Evolutionary conservation across 2,797 vertebrate genomes (phyloP).

Genomic region (Nothura maculosa): DNA sequence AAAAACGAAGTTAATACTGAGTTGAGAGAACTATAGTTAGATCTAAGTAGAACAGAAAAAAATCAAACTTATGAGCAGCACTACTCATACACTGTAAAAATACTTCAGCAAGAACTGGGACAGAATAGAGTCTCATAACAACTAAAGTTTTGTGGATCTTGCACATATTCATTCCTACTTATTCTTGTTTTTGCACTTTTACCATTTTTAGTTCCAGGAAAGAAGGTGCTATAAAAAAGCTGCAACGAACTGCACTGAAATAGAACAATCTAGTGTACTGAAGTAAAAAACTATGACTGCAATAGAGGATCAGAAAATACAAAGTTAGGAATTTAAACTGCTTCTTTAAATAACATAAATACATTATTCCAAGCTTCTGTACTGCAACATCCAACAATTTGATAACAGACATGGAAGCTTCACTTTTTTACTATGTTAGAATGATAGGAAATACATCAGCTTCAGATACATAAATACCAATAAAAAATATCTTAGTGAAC

Average conservation of each 20-base stretch:
- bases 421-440: background rate
- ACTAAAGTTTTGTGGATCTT: background rate
- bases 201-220: background rate
- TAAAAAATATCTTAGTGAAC: background rate
- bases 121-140: background rate
- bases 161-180: background rate
- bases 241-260: background rate
- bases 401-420: background rate
- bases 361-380: background rate
- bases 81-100: background rate
- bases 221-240: background rate
- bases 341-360: conserved; percentile 10
- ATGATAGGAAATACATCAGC: background rate
- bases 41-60: background rate
- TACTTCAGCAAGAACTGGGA: background rate
- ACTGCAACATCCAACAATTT: background rate
- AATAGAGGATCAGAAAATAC: conserved; percentile 8
- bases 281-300: background rate
- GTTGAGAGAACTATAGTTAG: background rate
- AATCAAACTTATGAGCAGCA: background rate
- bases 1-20: background rate
- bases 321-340: background rate
- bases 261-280: background rate
- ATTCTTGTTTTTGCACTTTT: background rate
- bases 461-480: background rate